Base-by-base conservation (phyloP, 2,888 invertebrate genomes). In the Tanytarsus gracilentus region DNA sequence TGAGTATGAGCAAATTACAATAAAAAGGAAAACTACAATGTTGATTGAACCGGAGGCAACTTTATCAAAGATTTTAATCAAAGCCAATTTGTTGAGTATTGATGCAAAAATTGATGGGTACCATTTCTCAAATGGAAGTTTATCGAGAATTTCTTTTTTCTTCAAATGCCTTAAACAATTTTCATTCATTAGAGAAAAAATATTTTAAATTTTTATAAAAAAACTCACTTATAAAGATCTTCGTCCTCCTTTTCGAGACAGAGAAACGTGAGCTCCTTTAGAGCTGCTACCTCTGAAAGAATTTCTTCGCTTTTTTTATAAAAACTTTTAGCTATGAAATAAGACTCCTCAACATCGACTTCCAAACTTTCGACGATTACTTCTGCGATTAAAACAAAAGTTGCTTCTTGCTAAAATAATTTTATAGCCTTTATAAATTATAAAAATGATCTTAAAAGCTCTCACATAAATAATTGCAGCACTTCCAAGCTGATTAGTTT, bases 11-110 rank as follows among this genome's bases (percentile, higher is more conserved):
- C 58, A 58, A 26, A 58, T 44, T 66, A 85, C 84, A 16, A 89
- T 79, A 48, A 86, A 84, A 2, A 88, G 84, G 71, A 84, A 91
- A 0, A 86, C 81, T 49, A 93, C 76, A 66, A 92, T 86, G 74
- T 86, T 87, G 36, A 83, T 84, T 0, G 90, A 90, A 3, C 92
- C 91, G 39, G 88, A 89, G 68, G 88, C 84, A 29, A 93, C 76
- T 75, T 91, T 91, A 70, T 93, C 92, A 89, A 91, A 92, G 64
- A 93, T 85, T 70, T 90, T 90, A 65, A 67, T 84, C 61, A 93
- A 77, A 6, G 88, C 85, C 6, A 82, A 81, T 66, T 88, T 85
- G 66, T 86, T 85, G 55, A 94, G 76, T 9, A 89, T 78, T 4
- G 85, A 86, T 53, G 92, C 87, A 75, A 90, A 92, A 69, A 89